These are phyloP conservation scores for Sinosuthora webbiana DNA, from an alignment of 2,113 vertebrate genomes.

Conservation along the genomic window DNA sequence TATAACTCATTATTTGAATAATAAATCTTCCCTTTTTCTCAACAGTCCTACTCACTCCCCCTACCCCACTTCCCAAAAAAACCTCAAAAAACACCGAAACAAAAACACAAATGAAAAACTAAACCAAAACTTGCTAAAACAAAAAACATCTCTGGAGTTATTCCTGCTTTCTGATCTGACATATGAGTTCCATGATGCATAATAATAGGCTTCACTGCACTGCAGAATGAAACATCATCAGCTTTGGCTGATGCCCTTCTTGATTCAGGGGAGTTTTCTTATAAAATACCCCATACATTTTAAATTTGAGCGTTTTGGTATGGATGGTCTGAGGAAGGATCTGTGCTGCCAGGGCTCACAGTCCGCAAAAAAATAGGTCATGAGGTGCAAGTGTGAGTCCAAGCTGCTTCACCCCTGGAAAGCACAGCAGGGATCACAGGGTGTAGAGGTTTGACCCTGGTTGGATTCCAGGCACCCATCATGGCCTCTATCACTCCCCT, in stretches of 20 bases:
- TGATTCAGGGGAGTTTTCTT: background rate
- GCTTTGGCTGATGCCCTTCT: background rate
- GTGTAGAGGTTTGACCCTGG: background rate
- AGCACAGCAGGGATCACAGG: background rate
- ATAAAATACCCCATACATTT: background rate
- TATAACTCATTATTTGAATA: background rate
- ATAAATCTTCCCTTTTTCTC: background rate
- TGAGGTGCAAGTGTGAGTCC: fast-evolving
- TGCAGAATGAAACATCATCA: background rate
- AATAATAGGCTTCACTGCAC: background rate
- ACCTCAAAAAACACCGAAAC: too few relatives aligned
- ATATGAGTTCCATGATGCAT: background rate
- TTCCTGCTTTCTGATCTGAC: background rate
- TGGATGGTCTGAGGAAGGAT: background rate
- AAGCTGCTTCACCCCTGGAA: background rate
- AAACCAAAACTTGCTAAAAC: background rate
- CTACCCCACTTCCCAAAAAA: too few relatives aligned
- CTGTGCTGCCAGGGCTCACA: fast-evolving
- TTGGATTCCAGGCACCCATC: background rate
- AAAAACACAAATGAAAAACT: too few relatives aligned
- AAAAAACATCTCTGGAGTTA: background rate
- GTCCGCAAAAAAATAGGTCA: background rate
- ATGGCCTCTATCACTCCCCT: background rate
- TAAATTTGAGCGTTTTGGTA: background rate
- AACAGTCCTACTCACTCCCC: background rate